A percentile compares a stretch with the other conserved stretches of the same genome.
These are phyloP conservation scores for Laticauda colubrina DNA, from an alignment of 2,113 vertebrate genomes.

Conservation along the genomic window DNA sequence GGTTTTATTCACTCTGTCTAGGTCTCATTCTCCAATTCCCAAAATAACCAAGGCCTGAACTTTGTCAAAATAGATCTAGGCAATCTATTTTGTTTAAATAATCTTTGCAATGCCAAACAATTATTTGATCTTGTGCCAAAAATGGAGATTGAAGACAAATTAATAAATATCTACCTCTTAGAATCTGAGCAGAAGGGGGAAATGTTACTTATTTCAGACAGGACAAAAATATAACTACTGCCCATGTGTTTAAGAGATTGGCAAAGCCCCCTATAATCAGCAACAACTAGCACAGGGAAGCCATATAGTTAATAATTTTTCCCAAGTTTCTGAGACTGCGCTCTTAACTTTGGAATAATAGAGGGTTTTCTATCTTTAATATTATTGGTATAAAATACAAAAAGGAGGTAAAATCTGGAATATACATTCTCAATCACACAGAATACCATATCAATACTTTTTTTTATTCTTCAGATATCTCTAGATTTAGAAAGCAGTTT, in stretches of 20 bases:
- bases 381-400: neutral
- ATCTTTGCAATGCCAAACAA: neutral
- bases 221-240: neutral
- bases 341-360: neutral
- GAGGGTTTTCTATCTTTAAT: neutral
- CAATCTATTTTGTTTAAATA: neutral
- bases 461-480: neutral
- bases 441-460: neutral
- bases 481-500: neutral
- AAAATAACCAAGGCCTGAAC: neutral
- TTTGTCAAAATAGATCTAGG: neutral
- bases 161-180: neutral
- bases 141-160: neutral
- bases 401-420: neutral
- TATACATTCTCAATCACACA: neutral
- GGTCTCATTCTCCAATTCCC: too few species aligned
- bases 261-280: too few species aligned
- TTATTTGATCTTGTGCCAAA: neutral
- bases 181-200: neutral
- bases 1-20: neutral
- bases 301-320: neutral
- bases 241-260: neutral
- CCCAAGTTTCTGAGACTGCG: neutral
- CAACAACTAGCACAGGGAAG: neutral
- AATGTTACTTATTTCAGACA: neutral